These are phyloP conservation scores for Polydrusus pterygomalis DNA, from an alignment of 2,888 invertebrate genomes.

Conservation along the genomic window DNA sequence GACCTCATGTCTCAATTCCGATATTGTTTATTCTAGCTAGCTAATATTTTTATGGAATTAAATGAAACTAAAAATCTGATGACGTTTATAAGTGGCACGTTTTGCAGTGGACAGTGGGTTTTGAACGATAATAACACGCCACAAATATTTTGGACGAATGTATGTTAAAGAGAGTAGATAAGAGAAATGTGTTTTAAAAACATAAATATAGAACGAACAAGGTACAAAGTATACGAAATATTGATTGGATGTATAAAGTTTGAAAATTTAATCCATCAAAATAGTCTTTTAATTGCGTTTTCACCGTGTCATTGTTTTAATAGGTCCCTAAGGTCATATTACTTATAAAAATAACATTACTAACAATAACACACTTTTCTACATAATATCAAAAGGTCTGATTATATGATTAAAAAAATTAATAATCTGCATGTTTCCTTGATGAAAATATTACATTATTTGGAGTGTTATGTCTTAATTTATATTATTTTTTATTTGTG, in stretches of 20 bases:
- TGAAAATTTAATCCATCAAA: no score
- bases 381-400: no score
- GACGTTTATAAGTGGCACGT: conserved; percentile 1
- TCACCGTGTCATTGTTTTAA: no score
- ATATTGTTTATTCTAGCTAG: neutral
- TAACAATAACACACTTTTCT: no score
- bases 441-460: neutral
- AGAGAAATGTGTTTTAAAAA: neutral
- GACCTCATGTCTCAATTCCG: conserved; percentile 27
- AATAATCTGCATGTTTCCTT: no score
- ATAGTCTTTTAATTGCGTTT: no score
- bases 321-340: no score
- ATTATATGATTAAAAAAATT: no score
- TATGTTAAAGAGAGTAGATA: neutral
- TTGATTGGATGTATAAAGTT: no score
- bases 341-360: no score
- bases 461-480: neutral
- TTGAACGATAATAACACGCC: neutral
- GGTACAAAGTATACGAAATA: conserved; percentile 5
- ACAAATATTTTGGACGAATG: neutral
- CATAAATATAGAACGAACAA: neutral
- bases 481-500: no score
- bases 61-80: neutral
- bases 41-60: conserved; percentile 1
- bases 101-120: neutral